Base-by-base conservation (phyloP, 2,113 vertebrate genomes). In the Eclectus roratus region DNA sequence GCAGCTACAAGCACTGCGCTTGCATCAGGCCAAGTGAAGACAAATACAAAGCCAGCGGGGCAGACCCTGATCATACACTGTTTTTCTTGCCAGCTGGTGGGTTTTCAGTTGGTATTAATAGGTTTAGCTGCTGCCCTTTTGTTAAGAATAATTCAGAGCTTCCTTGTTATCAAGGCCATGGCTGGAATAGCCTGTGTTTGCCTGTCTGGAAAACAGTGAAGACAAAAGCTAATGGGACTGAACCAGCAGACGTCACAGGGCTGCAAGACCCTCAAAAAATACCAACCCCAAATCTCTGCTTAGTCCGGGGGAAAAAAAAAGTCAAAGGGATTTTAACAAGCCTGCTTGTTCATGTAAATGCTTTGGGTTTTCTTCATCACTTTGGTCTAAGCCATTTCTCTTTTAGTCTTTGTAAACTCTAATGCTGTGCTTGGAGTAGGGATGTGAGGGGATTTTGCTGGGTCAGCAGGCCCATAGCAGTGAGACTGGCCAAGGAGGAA, bases 101-200 rank as follows among this genome's bases (percentile, higher is more conserved):
- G 50, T 17, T 92, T 84, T 85, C 31, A 52, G 88, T 49, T 82
- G 82, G 68, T 80, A 43, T 94, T 88, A 91, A 73, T 85, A 37
- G 71, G 74, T 88, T 94, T 90, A 94, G 88, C 66, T 79, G 74
- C 71, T 76, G 85, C 58, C 66, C 96, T 85, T 95, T 94, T 94
- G 92, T 97, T 93, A 47, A 85, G 92, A 88, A 87, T 81, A 74
- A 96, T 74, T 93, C 84, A 78, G 87, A 92, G 87, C 93, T 95
- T 93, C 96, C 92, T 94, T 60, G 85, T 94, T 90, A 88, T 37
- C 37, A 4, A 68, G 90, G 74, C 79, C 1, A 0, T 52, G 94
- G 28, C 94, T 69, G 92, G 82, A 88, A 85, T 80, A 88, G 94
- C 58, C 79, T 3, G 1, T 94, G 92, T 93, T 76, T 94, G 92